Evolutionary conservation across 2,888 invertebrate genomes (phyloP).

Genomic region (Cheiracanthium punctorium): DNA sequence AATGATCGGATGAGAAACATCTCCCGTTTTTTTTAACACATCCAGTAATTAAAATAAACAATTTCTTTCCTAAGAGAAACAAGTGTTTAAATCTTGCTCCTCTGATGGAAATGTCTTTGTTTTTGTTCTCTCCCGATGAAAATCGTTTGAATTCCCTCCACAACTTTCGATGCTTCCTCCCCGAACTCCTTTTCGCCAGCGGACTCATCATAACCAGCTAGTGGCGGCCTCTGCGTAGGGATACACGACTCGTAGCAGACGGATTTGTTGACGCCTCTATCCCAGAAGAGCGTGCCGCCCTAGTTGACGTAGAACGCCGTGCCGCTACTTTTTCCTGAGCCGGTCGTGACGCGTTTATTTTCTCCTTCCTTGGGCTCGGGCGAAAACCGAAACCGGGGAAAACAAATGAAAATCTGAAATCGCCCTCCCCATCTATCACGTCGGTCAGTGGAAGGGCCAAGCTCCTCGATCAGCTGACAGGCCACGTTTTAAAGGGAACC

Average conservation of each 20-base stretch:
- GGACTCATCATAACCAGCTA: slow-evolving; percentile 37
- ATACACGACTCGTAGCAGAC: slow-evolving; percentile 54
- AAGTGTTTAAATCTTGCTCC: background rate
- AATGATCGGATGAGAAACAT: no score
- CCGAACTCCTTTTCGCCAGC: slow-evolving; percentile 51
- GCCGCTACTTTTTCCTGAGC: background rate
- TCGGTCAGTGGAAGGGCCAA: background rate
- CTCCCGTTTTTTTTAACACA: no score
- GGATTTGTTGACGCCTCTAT: slow-evolving; percentile 66
- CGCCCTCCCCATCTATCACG: no score
- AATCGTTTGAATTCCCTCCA: slow-evolving; percentile 10
- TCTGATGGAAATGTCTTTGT: background rate
- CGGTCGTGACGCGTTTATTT: no score
- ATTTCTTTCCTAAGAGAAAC: no score
- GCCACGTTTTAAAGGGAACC: background rate
- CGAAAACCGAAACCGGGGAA: no score
- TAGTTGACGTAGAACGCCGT: slow-evolving; percentile 49
- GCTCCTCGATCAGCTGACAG: background rate
- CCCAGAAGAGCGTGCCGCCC: slow-evolving; percentile 49
- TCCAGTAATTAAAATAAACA: no score
- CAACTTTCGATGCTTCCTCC: slow-evolving; percentile 5
- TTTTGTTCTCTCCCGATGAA: background rate
- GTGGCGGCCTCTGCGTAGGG: slow-evolving; percentile 49
- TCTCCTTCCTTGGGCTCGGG: no score
- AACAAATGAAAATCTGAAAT: background rate